phyloP scores from a whole-genome alignment of 2,797 vertebrate genomes.

The Enteromius treurensis region DNA sequence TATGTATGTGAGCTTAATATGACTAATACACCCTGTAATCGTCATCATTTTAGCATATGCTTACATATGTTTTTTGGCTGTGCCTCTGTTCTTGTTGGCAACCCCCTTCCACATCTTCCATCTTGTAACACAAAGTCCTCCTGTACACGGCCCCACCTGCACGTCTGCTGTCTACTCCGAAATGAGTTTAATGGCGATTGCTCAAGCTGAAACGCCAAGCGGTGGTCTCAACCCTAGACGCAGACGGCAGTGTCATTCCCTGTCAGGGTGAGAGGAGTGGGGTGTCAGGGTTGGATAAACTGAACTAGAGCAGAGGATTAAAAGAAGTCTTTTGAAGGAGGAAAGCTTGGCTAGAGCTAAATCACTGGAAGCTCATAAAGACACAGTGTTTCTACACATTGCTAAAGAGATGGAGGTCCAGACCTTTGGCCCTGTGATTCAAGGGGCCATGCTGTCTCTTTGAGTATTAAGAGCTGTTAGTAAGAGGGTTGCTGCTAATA shows the following conservation, averaged over 20 bases:
- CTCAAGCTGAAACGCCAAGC: slow-evolving; percentile 58
- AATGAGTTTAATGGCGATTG: slow-evolving; percentile 59
- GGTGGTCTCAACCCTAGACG: slow-evolving; percentile 49
- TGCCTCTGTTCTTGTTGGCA: slow-evolving; percentile 56
- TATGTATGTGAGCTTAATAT: slow-evolving; percentile 43
- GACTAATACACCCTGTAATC: slow-evolving; percentile 56
- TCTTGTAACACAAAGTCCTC: slow-evolving; percentile 44
- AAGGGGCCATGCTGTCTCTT: slow-evolving; percentile 69
- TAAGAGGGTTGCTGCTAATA: slow-evolving; percentile 72
- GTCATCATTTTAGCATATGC: slow-evolving; percentile 50
- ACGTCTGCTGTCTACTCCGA: slow-evolving; percentile 53
- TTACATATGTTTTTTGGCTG: slow-evolving; percentile 52
- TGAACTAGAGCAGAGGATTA: slow-evolving; percentile 61
- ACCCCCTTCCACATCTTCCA: slow-evolving; percentile 35
- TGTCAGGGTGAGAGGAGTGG: slow-evolving; percentile 63
- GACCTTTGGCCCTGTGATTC: slow-evolving; percentile 68
- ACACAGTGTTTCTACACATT: slow-evolving; percentile 67
- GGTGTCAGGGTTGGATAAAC: slow-evolving; percentile 79
- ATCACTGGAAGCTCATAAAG: slow-evolving; percentile 64
- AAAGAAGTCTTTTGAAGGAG: slow-evolving; percentile 66
- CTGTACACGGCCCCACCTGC: slow-evolving; percentile 25
- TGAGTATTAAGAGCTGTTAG: slow-evolving; percentile 77
- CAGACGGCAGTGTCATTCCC: slow-evolving; percentile 35
- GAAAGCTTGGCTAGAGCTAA: slow-evolving; percentile 64
- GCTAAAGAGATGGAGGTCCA: slow-evolving; percentile 69